Evolutionary conservation across 2,797 vertebrate genomes (phyloP), one percentile per base, ranked within the genome.

Genomic region (Lophotriccus pileatus): DNA sequence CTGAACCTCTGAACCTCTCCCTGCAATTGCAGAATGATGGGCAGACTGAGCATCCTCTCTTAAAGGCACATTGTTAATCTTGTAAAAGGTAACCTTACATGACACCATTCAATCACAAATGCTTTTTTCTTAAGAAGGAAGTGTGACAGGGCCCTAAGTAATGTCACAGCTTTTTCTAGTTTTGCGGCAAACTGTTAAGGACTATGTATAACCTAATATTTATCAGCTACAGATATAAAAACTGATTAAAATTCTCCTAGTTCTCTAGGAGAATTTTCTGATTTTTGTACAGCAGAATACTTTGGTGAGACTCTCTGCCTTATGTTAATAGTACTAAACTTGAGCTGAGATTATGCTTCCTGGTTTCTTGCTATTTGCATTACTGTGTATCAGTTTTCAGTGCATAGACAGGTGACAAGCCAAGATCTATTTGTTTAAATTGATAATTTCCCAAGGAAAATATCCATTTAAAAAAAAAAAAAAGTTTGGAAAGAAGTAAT

Each of bases 111-210:
- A 74, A 22, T 34, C 46, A 30, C 34, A 59, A 7, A 9, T 25
- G 43, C 13, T 25, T 49, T 53, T 69, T 59, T 69, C 59, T 30
- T 28, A 24, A 59, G 67, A 30, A 19, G 43, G 20, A 63, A 58
- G 9, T 12, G 9, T 68, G 30, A 44, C 7, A 74, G 24, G 11
- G 8, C 11, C 11, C 28, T 74, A 59, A 22, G 23, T 39, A 83
- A 50, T 2, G 7, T 67, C 24, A 11, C 11, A 13, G 6, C 6
- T 69, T 93, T 53, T 59, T 73, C 56, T 83, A 53, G 18, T 69
- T 78, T 90, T 69, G 32, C 2, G 0, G 36, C 13, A 75, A 64
- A 74, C 6, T 0, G 0, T 60, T 67, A 60, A 66, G 58, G 25
- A 39, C 34, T 11, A 10, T 43, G 11, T 18, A 20, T n/a, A 6